Base-by-base conservation (phyloP, 2,888 invertebrate species). In the Muschampia plurimacula region DNA sequence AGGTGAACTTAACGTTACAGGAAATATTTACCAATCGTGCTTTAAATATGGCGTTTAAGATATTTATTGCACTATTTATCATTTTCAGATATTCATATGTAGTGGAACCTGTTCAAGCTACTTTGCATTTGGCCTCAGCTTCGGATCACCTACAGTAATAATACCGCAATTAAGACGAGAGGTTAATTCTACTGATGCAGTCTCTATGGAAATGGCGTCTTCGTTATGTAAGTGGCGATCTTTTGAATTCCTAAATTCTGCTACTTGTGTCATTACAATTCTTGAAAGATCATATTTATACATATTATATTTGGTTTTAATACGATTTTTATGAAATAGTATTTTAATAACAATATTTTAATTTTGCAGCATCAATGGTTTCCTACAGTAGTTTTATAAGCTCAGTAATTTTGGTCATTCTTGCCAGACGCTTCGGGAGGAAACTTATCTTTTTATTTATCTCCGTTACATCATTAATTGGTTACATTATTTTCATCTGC, bases 401-500 rank as follows among this genome's bases (percentile, higher is more conserved):
- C 15, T 52, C 39, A 4, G 8, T 67, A 32, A 55, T 71, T 13
- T 55, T 62, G 41, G 41, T 41, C 12, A 4, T 66, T 12, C 28
- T 72, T n/a, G 60, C 67, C 2, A 32, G 32, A 10, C 8, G 7
- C 8, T 28, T 72, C 15, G 72, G 71, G 5, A 46, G 71, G 22
- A 70, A 70, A 46, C n/a, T 32, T 2, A 13, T 32, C 9, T 44
- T 36, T 39, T 5, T 67, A 39, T 41, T 63, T 15, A 2, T 63
- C 32, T 32, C 15, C 46, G 39, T 55, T 4, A 44, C 36, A 7
- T 28, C 55, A 0, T 0, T 67, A 1, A 36, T 67, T 2, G 62
- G 41, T 2, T 63, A 22, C 39, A 28, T 75, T 12, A 28, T 78
- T 3, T 76, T 80, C 9, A 79, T 77, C 74, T 75, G 39, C 57